Evolutionary conservation across 2,888 invertebrate genomes (phyloP).

Genomic region (Euplagia quadripunctaria): DNA sequence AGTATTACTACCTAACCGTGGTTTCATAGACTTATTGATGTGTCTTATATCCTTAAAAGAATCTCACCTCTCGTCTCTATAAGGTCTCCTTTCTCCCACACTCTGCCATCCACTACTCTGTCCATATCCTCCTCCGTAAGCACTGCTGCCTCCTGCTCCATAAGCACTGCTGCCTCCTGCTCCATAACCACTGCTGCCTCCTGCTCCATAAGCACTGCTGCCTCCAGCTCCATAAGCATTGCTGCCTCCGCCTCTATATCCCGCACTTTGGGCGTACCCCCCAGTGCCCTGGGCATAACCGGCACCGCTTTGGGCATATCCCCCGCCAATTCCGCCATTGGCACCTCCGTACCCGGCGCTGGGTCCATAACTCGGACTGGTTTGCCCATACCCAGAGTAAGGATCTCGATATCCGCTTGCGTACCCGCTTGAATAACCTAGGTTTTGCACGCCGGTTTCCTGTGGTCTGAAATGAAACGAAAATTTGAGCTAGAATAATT

Average conservation of each 20-base stretch:
- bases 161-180: too few relatives aligned
- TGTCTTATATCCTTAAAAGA: neutral
- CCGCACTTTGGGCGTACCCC: conserved; percentile 49
- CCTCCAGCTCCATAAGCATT: neutral
- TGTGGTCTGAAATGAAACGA: conserved; percentile 64
- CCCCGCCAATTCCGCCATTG: conserved; percentile 45
- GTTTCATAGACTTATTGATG: too few relatives aligned
- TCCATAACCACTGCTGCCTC: neutral
- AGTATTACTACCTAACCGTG: too few relatives aligned
- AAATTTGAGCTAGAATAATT: neutral
- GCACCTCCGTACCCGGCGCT: conserved; percentile 17
- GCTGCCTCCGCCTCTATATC: conserved; percentile 29
- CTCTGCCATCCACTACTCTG: conserved; percentile 77
- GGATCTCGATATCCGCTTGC: conserved; percentile 51
- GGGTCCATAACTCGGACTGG: conserved; percentile 14
- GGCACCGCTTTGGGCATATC: conserved; percentile 46
- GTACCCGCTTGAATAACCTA: conserved; percentile 51
- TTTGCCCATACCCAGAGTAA: conserved; percentile 48
- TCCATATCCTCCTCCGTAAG: conserved; percentile 53
- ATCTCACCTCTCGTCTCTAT: conserved; percentile 79
- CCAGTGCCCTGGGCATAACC: conserved; percentile 16
- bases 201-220: conserved; percentile 42
- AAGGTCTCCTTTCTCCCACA: conserved; percentile 78
- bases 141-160: conserved; percentile 9
- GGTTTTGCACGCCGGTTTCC: conserved; percentile 70